A percentile compares a stretch with the other conserved stretches of the same genome.
Conservation (phyloP, 2,113 vertebrate species). For the Melospiza georgiana region DNA sequence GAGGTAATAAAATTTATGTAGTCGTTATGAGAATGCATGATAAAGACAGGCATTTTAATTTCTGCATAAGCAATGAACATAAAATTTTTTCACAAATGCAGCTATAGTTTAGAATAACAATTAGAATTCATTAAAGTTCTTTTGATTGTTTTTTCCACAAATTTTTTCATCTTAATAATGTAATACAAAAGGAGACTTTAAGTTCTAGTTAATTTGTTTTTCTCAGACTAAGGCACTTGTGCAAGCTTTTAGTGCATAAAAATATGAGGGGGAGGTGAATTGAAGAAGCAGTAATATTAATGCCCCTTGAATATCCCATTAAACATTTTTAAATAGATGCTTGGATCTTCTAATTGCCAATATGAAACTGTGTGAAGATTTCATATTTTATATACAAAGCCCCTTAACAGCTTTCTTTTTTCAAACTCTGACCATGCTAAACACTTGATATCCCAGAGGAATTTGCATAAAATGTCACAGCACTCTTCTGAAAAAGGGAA, state of each 20-base stretch:
- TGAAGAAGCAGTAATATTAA: neutral
- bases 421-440: neutral
- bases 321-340: neutral
- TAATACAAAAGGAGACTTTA: conserved; percentile 27
- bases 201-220: conserved; percentile 32
- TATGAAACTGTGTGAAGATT: neutral
- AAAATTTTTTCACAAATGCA: neutral
- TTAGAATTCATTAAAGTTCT: conserved; percentile 4
- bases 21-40: neutral
- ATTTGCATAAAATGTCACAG: neutral
- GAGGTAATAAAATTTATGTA: conserved; percentile 12
- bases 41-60: conserved; percentile 2
- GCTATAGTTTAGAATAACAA: conserved; percentile 20
- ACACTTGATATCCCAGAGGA: neutral
- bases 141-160: neutral
- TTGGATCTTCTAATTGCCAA: neutral
- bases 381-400: neutral
- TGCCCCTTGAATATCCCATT: neutral
- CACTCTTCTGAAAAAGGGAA: neutral
- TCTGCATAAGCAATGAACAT: neutral
- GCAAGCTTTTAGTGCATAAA: neutral
- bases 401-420: neutral
- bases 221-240: neutral
- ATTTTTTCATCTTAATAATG: neutral
- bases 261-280: neutral